Evolutionary conservation across 2,113 vertebrate species (phyloP).

Genomic region (Upupa epops): DNA sequence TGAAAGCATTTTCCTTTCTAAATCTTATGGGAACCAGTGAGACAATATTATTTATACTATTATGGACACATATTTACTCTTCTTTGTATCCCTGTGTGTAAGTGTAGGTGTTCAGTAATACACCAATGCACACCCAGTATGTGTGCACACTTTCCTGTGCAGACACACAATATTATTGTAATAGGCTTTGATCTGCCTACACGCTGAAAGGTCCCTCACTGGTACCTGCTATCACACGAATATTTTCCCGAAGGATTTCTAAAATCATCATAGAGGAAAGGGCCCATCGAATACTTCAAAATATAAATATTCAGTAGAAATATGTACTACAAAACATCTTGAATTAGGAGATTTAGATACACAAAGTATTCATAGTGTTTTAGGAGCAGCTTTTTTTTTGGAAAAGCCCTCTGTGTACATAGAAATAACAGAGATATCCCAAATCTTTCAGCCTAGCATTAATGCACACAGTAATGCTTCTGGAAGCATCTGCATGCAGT

Average conservation of each 20-base stretch:
- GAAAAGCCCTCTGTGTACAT: background rate
- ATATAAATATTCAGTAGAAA: background rate
- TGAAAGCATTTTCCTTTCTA: background rate
- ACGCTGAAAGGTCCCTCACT: conserved; percentile 14
- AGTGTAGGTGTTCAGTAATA: background rate
- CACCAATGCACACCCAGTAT: background rate
- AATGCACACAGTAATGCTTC: background rate
- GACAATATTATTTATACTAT: background rate
- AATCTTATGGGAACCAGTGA: background rate
- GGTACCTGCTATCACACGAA: background rate
- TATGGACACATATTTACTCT: background rate
- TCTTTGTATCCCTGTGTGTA: background rate
- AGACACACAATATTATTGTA: background rate
- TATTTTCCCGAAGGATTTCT: conserved; percentile 7
- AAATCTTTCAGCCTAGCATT: background rate
- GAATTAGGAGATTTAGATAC: background rate
- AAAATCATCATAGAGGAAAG: background rate
- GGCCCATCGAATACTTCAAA: background rate
- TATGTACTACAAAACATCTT: background rate
- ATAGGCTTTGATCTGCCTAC: background rate
- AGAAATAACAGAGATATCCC: background rate
- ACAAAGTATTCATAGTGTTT: background rate
- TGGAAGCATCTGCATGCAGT: background rate
- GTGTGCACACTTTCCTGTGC: background rate
- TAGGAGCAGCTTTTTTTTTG: background rate